Conservation (phyloP, 2,888 invertebrate genomes). For the Drosophila yooni region DNA sequence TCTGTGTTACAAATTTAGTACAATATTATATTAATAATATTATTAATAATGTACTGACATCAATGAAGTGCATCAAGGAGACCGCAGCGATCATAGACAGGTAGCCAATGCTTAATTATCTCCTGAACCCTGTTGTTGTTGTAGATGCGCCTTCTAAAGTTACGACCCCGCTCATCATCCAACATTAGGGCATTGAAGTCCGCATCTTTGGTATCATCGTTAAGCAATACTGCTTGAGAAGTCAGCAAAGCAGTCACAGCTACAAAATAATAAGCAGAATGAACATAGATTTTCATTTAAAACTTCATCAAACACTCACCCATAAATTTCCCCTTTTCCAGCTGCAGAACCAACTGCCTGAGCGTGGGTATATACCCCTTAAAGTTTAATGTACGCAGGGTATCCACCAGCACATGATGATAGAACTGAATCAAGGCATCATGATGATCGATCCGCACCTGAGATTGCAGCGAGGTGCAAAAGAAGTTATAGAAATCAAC, state of each 20-base stretch:
- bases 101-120: conserved; percentile 71
- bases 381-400: conserved; percentile 70
- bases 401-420: conserved; percentile 69
- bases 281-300: not conserved
- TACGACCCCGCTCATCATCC: conserved; percentile 67
- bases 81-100: conserved; percentile 79
- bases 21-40: not conserved
- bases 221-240: conserved; percentile 70
- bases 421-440: conserved; percentile 81
- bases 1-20: not conserved
- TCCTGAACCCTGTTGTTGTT: conserved; percentile 74
- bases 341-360: conserved; percentile 75
- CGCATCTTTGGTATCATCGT: conserved; percentile 76
- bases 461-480: conserved; percentile 74
- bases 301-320: conserved; percentile 56
- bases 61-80: conserved; percentile 61
- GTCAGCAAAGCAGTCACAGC: conserved; percentile 64
- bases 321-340: conserved; percentile 75
- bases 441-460: conserved; percentile 71
- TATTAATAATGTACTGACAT: not conserved
- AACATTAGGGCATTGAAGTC: conserved; percentile 72
- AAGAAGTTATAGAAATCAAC: conserved; percentile 83
- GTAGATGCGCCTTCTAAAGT: conserved; percentile 65
- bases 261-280: conserved; percentile 19
- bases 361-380: conserved; percentile 77